phyloP scores from a whole-genome alignment of 2,113 vertebrate species.

The Hemiprocne comata region DNA sequence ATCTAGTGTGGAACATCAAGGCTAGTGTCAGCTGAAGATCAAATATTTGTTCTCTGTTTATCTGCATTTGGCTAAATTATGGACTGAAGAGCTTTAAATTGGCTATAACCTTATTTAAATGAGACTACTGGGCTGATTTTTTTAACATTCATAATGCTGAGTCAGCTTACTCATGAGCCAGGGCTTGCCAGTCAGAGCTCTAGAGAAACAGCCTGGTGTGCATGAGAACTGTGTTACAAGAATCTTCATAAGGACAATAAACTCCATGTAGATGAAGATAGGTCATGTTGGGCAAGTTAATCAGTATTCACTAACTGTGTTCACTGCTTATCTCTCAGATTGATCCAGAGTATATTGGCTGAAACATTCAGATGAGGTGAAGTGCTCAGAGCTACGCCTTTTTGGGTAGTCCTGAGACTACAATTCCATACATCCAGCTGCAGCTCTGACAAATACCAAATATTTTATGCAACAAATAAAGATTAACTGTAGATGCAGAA shows the following conservation, averaged over 20 bases:
- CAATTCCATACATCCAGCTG: not conserved
- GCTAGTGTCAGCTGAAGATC: not conserved
- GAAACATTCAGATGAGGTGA: not conserved
- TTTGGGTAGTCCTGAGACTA: not conserved
- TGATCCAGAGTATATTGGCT: not conserved
- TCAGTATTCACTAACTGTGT: not conserved
- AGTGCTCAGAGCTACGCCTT: not conserved
- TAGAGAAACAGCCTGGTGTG: not conserved
- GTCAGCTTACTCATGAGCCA: not conserved
- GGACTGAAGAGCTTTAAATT: not conserved
- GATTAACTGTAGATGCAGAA: not conserved
- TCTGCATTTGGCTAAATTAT: not conserved
- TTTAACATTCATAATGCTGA: not conserved
- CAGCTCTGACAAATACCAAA: not conserved
- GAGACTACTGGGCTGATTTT: not conserved
- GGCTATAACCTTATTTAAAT: not conserved
- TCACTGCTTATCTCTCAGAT: not conserved
- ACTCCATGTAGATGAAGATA: not conserved
- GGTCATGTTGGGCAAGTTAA: not conserved
- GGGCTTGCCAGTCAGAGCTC: not conserved
- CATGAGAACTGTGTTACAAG: not conserved
- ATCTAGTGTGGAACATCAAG: rapidly evolving
- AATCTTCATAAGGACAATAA: not conserved
- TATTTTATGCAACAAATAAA: not conserved
- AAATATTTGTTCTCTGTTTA: not conserved